Base-by-base conservation (phyloP, 2,797 vertebrate species). In the Coranthus polyacanthus region DNA sequence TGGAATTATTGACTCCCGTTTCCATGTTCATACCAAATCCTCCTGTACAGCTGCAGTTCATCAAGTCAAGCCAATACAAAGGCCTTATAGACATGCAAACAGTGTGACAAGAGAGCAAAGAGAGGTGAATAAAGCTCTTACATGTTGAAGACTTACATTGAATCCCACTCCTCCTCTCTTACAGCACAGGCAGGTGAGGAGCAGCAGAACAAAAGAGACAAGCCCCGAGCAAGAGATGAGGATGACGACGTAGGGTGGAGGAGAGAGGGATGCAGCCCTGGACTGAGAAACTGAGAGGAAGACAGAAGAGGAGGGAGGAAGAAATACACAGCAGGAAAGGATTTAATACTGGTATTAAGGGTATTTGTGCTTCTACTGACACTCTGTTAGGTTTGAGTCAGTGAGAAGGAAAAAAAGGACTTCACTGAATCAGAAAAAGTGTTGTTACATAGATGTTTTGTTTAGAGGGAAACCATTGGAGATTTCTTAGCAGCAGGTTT, bases 161-260 rank as follows among this genome's bases (percentile, higher is more conserved):
- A 98, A 98, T 76, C 96, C 95, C 55, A 98, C 95, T 87, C 95
- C 94, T 51, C 95, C 96, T 72, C 93, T 93, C 89, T 97, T 97
- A 88, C 96, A 98, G 92, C 96, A 98, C 76, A 97, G 92, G 81
- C 96, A 98, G 93, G 96, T 96, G 88, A 98, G 94, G 79, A 98
- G 95, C 79, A 98, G 93, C 71, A 98, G 95, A 84, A 98, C 93
- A 85, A 97, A 97, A 73, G 96, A 96, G 84, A 98, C 91, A 17
- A 98, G 93, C 65, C 96, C 96, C 0, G 96, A 97, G 88, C 96
- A 97, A 74, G 96, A 98, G 88, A 98, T 95, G 91, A 98, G 93
- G 79, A 97, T 95, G 92, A 97, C 93, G n/a, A 96, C 95, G 53
- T 96, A 97, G 20, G 96, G 95, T 45, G 96, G 96, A 81, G 96